phyloP scores from a whole-genome alignment of 1,140 invertebrate genomes.

The Drosophila gunungcola region DNA sequence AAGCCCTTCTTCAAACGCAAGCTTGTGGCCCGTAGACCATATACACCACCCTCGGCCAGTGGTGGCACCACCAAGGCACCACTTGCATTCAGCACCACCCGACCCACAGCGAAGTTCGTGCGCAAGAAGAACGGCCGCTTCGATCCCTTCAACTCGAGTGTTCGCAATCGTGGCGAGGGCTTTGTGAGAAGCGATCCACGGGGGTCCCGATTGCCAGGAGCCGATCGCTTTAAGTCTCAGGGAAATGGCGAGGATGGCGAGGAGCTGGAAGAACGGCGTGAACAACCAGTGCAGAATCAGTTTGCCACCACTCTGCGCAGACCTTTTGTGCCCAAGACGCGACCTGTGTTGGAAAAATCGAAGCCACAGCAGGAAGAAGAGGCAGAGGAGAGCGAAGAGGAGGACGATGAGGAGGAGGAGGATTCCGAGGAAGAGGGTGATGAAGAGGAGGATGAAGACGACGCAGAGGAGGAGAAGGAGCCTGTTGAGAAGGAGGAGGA shows the following conservation, averaged over 20 bases:
- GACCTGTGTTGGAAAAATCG: conserved; percentile 1
- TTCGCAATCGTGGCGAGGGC: conserved; percentile 65
- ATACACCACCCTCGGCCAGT: conserved; percentile 24
- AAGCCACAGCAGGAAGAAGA: conserved; percentile 7
- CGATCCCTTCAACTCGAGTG: conserved; percentile 74
- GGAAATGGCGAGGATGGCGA: conserved; percentile 71
- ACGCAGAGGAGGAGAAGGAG: conserved; percentile 13
- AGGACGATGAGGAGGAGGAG: conserved; percentile 43
- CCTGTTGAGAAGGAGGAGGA: conserved; percentile 10
- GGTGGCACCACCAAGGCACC: conserved; percentile 35
- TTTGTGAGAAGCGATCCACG: conserved; percentile 76
- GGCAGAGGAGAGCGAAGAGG: conserved; percentile 34
- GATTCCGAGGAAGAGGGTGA: conserved; percentile 45
- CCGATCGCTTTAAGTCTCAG: conserved; percentile 59
- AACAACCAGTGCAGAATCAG: conserved; percentile 29
- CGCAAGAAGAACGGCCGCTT: conserved; percentile 74
- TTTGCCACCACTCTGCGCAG: conserved; percentile 30
- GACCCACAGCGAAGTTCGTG: conserved; percentile 71
- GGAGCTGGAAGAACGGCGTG: conserved; percentile 56
- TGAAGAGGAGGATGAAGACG: conserved; percentile 36
- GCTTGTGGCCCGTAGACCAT: conserved; percentile 67
- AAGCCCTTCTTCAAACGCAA: conserved; percentile 73
- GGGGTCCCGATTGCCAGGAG: conserved; percentile 53
- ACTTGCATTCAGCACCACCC: conserved; percentile 34
- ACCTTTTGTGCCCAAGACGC: conserved; percentile 51